A percentile compares a stretch with the other conserved stretches of the same genome.
Conservation (phyloP, 2,113 vertebrate genomes). For the Chionodraco myersi region DNA sequence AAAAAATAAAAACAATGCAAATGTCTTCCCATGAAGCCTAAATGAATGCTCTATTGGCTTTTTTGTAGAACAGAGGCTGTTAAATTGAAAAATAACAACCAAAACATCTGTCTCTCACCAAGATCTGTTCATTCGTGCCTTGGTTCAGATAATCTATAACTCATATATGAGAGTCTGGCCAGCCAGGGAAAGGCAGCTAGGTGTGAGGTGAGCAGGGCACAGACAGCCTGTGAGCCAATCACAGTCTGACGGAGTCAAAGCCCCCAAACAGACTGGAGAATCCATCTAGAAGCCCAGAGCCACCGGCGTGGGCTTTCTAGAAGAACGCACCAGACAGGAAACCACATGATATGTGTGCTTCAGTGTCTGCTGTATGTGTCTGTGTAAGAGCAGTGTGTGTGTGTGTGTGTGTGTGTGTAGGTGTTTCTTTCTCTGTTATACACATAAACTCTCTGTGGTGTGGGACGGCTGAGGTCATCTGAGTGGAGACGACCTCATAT, state of each 20-base stretch:
- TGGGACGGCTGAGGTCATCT: conserved; percentile 75
- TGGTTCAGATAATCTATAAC: conserved; percentile 46
- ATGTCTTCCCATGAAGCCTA: background rate
- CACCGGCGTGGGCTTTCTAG: conserved; percentile 73
- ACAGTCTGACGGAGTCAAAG: conserved; percentile 48
- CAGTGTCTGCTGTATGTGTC: conserved; percentile 66
- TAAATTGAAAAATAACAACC: background rate
- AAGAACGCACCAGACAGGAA: conserved; percentile 80
- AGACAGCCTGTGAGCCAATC: conserved; percentile 64
- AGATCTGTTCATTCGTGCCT: conserved; percentile 10
- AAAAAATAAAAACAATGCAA: background rate
- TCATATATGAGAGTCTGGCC: conserved; percentile 38
- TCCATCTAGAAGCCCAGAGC: conserved; percentile 72
- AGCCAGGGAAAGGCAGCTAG: conserved; percentile 57
- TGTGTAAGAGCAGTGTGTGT: conserved; percentile 1
- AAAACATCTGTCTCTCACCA: conserved; percentile 34
- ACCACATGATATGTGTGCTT: conserved; percentile 76
- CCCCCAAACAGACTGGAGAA: conserved; percentile 78
- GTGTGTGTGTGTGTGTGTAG: conserved; percentile 67
- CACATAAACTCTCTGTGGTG: conserved; percentile 65
- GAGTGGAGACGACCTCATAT: conserved; percentile 63
- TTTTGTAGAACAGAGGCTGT: background rate
- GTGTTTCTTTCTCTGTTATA: conserved; percentile 76
- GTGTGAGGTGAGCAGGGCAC: conserved; percentile 77
- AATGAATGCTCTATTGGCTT: background rate